Percentiles rank a stretch among this genome's conserved stretches.
These are phyloP conservation scores for Tipula lateralis DNA, from an alignment of 2,888 invertebrate species.

Conservation along the genomic window DNA sequence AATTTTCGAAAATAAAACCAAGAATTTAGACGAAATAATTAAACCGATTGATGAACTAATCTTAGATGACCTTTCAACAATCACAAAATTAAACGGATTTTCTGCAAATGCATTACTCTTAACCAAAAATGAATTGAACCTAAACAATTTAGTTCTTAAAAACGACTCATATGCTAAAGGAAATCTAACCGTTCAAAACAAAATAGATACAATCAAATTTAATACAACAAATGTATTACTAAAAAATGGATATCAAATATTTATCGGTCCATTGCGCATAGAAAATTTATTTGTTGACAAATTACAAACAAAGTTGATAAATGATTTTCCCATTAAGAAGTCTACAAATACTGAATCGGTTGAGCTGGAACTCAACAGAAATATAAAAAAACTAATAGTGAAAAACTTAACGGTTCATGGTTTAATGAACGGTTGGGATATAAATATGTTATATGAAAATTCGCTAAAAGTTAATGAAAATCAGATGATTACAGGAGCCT, in stretches of 20 bases:
- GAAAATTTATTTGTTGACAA: constrained; percentile 45
- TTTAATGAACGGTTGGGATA: constrained; percentile 51
- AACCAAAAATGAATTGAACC: background rate
- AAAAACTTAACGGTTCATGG: constrained; percentile 49
- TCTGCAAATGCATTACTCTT: background rate
- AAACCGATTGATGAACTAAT: background rate
- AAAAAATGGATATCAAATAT: constrained; percentile 36
- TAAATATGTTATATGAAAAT: constrained; percentile 49
- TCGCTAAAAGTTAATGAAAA: constrained; percentile 51
- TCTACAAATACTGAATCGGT: background rate
- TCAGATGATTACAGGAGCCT: constrained; percentile 48
- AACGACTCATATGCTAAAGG: background rate
- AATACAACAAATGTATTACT: constrained; percentile 41
- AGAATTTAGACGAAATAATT: background rate
- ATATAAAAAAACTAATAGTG: constrained; percentile 37
- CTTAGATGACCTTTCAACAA: background rate
- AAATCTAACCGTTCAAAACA: constrained; percentile 32
- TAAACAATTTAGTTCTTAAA: background rate
- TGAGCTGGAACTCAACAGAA: background rate
- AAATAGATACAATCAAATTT: constrained; percentile 42
- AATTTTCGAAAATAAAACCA: background rate
- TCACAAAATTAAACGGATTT: background rate
- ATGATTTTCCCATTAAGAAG: constrained; percentile 33
- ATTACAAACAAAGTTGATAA: constrained; percentile 36
- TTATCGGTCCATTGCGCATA: constrained; percentile 38